Conservation (phyloP, 2,888 invertebrate species). For the Andrena camellia region DNA sequence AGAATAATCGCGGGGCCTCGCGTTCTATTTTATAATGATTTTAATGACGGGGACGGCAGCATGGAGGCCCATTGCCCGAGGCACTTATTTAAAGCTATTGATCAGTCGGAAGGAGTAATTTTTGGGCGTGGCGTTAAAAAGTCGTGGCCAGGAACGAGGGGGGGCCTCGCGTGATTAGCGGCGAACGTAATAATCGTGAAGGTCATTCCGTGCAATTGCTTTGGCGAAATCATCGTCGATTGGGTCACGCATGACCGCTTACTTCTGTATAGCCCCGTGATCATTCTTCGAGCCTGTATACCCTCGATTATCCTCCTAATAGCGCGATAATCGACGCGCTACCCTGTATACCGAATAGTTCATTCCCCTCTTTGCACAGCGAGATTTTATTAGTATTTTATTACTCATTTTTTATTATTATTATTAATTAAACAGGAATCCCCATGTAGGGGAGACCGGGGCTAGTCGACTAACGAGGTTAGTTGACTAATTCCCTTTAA, state of each 20-base stretch:
- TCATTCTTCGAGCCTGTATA: slow-evolving; percentile 24
- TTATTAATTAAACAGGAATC: too few relatives aligned
- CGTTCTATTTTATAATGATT: slow-evolving; percentile 11
- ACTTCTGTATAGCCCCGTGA: slow-evolving; percentile 12
- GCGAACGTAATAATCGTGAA: slow-evolving; percentile 76
- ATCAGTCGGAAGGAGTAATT: slow-evolving; percentile 74
- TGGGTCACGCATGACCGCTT: slow-evolving; percentile 45
- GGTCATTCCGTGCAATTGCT: slow-evolving; percentile 75
- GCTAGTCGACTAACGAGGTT: too few relatives aligned
- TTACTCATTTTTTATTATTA: too few relatives aligned
- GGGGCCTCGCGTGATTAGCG: slow-evolving; percentile 77
- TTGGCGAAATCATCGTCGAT: slow-evolving; percentile 66
- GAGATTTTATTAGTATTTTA: background rate
- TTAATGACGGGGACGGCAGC: slow-evolving; percentile 10
- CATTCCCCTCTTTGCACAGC: background rate
- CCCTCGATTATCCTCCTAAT: slow-evolving; percentile 24
- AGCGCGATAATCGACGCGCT: background rate
- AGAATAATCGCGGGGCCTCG: background rate
- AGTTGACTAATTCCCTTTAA: too few relatives aligned
- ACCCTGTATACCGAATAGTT: background rate
- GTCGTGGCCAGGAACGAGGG: slow-evolving; percentile 48
- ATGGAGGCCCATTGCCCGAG: background rate
- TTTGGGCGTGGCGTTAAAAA: slow-evolving; percentile 76
- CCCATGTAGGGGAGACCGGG: too few relatives aligned
- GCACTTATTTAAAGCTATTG: slow-evolving; percentile 65